These are phyloP conservation scores for Frankliniella intonsa DNA, from an alignment of 2,888 invertebrate species.

Conservation along the genomic window DNA sequence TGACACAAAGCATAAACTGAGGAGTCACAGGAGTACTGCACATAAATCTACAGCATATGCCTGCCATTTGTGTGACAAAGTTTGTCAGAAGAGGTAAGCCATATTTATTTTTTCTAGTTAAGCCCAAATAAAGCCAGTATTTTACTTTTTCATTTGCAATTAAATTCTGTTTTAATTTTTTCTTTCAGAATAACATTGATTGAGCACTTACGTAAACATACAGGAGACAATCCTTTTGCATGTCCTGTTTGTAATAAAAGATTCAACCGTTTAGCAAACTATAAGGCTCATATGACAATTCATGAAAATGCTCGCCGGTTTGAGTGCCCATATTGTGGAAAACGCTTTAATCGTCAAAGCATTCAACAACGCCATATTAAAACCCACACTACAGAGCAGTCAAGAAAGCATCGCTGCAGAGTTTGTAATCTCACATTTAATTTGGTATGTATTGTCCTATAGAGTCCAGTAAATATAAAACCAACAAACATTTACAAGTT, in stretches of 20 bases:
- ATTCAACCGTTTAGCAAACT: background rate
- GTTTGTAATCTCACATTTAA: constrained; percentile 31
- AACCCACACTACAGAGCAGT: constrained; percentile 3
- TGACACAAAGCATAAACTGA: constrained; percentile 24
- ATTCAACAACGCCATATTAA: constrained; percentile 3
- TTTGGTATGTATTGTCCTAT: constrained; percentile 31
- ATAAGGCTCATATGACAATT: constrained; percentile 1
- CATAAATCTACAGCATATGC: constrained; percentile 27
- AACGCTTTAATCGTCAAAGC: constrained; percentile 28
- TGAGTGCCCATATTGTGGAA: constrained; percentile 33
- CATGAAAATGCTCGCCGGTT: constrained; percentile 28
- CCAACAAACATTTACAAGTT: background rate
- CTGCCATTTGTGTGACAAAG: constrained; percentile 31
- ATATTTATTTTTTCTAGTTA: background rate
- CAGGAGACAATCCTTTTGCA: constrained; percentile 28
- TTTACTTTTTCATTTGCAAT: background rate
- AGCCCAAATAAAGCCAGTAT: no score
- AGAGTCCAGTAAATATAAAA: background rate
- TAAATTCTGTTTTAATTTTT: background rate
- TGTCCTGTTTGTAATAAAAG: background rate
- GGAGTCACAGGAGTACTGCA: constrained; percentile 25
- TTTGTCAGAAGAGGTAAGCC: constrained; percentile 31
- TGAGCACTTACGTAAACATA: constrained; percentile 31
- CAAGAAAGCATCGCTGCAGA: constrained; percentile 25
- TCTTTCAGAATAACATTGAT: constrained; percentile 29